Evolutionary conservation across 2,797 vertebrate species (phyloP), one percentile per base, ranked within the genome.

Genomic region (Sylvilagus floridanus): DNA sequence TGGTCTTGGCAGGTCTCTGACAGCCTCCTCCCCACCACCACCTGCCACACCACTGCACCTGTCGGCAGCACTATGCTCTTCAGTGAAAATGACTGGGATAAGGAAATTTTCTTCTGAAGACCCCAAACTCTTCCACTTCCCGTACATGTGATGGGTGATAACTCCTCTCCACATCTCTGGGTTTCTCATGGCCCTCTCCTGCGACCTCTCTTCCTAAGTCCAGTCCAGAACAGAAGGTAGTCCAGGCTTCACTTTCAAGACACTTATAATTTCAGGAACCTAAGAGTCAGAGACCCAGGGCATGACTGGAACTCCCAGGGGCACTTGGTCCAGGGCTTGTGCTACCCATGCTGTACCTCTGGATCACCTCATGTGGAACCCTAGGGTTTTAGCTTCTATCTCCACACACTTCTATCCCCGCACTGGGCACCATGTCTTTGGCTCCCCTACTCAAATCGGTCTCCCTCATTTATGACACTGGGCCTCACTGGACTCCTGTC

Each of bases 101-200:
- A 42, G 24, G 21, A 72, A 22, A 6, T 72, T 54, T 75, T 69
- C 42, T 76, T 68, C 32, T 42, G 22, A 62, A 4, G 14, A 17
- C 22, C 22, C 17, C 8, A n/a, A 19, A 21, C 24, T n/a, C 28
- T 71, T 42, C 26, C 19, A 2, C 10, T 50, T 47, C 69, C 47
- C 69, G 24, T 8, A 21, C 13, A 68, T 24, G 10, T 16, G 28
- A 21, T 62, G 24, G 30, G 17, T 16, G 35, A 79, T 52, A 75
- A 24, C 21, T 24, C 35, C 22, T 9, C 7, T 32, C 28, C 9
- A 11, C 7, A 0, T 37, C 32, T 26, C 6, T 26, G 0, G 16
- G 22, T 37, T 68, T 7, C 17, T 35, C 22, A 65, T 32, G 17
- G 21, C 16, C 54, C 22, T 89, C 30, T 73, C 17, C 60, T 85